Conservation (phyloP, 2,888 invertebrate genomes). For the Gastracanthus pulcherrimus region DNA sequence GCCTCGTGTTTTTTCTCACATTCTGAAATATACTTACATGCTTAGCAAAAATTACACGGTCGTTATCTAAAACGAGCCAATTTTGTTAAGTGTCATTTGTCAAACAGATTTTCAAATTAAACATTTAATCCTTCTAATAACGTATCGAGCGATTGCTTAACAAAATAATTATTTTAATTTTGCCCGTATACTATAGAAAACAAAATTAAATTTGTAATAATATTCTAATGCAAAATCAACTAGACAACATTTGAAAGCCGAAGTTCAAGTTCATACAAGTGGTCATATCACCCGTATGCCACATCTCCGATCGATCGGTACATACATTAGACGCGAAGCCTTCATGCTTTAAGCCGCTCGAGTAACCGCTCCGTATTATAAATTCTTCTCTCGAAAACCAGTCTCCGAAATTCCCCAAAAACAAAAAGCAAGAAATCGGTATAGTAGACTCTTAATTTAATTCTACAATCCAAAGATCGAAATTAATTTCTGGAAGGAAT, state of each 20-base stretch:
- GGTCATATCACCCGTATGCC: background rate
- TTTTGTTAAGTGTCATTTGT: too few species aligned
- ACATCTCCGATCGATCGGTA: conserved; percentile 24
- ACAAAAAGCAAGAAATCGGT: conserved; percentile 14
- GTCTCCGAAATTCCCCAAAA: conserved; percentile 29
- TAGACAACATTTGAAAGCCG: background rate
- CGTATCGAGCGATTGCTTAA: too few species aligned
- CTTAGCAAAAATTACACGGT: background rate
- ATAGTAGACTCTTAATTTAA: too few species aligned
- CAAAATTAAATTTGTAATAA: too few species aligned
- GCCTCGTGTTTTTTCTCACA: conserved; percentile 22
- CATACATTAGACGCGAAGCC: conserved; percentile 27
- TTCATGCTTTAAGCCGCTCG: conserved; percentile 13
- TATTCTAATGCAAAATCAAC: too few species aligned
- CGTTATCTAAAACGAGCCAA: too few species aligned
- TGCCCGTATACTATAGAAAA: too few species aligned
- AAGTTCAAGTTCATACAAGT: background rate
- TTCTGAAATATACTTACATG: background rate
- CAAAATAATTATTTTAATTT: too few species aligned
- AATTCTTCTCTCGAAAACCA: conserved; percentile 35
- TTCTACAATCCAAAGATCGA: too few species aligned
- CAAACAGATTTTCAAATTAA: too few species aligned
- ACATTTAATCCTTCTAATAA: too few species aligned
- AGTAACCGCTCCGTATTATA: conserved; percentile 12
- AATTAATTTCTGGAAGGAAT: conserved; percentile 15